Base-by-base conservation (phyloP, 2,113 vertebrate genomes). In the Pseudorasbora parva region DNA sequence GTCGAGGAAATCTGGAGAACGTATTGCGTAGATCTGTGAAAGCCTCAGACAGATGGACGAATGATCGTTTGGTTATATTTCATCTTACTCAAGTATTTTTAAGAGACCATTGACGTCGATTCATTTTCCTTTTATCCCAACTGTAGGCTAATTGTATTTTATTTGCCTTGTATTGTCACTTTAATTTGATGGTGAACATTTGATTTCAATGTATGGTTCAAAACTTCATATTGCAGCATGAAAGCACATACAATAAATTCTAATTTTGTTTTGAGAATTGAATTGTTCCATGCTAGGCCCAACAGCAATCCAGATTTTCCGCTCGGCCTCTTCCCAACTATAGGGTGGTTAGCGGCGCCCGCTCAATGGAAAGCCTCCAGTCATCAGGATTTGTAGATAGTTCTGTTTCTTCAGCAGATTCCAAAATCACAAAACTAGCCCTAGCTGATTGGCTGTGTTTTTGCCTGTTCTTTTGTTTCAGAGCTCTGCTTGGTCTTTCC, bases 371-470 rank as follows among this genome's bases (percentile, higher is more conserved):
- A 94, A 91, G 59, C 86, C 84, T 88, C 85, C 86, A 85, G 90
- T 93, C 93, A 94, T 94, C 92, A 93, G 76, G 91, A 92, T 93
- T 87, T 84, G 87, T 90, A 88, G 85, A 93, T 87, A 60, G 87
- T 94, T 93, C 82, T 93, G 93, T 93, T 91, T 92, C 91, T 93
- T 94, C 93, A 93, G 92, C 93, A 95, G 91, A 93, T 93, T 93
- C 92, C 89, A 88, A 91, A 91, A 88, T 86, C 85, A 91, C 89
- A 92, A 91, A 92, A 91, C 89, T 83, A 85, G 56, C 76, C 75
- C 19, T 1, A 64, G 69, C 87, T 92, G 92, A 94, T 94, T 93
- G 92, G 91, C 86, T 90, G n/a, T 74, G 47, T 69, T 37, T 51
- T 30, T 14, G 82, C 69, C 76, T 41, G 71, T 85, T 87, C 88